Evolutionary conservation across 2,797 vertebrate species (phyloP), one percentile per base, ranked within the genome.

Genomic region (Botia almorhae): DNA sequence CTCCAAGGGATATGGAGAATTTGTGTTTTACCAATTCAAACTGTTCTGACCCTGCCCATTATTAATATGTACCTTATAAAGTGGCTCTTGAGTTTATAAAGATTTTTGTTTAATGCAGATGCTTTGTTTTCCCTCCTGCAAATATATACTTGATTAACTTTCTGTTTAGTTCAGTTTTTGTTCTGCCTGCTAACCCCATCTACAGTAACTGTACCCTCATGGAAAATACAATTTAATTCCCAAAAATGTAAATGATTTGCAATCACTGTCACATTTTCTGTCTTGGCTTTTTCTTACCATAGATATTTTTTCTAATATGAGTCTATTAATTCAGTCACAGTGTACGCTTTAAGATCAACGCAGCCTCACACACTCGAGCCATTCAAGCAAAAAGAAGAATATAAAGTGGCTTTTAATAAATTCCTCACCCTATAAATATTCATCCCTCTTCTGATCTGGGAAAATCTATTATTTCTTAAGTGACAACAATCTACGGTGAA

Each of bases 401-500:
- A 76, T 64, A 71, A 79, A 84, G 71, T 75, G 67, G 43, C 70
- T 79, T 74, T 78, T 78, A 84, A 82, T 84, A 79, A 67, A 82
- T 82, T 79, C 29, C 29, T 65, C 29, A 72, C 72, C 39, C 69
- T 53, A 83, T 83, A 85, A 69, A 82, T 83, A 81, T 85, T 83
- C 81, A 74, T 74, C 48, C 64, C 36, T 76, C 33, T 69, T 60
- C 69, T 81, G 69, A 85, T 81, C 65, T 43, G 43, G 74, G 78
- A 74, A 81, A 81, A 82, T 83, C 70, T 77, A 78, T 80, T 82
- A 77, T 78, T 80, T 81, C 63, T 70, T 77, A 80, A 82, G 53
- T 85, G 74, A 74, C 84, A 82, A 76, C 81, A 81, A 79, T 82
- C 76, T 78, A 78, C 71, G 80, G 63, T 75, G 58, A 71, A 69